Evolutionary conservation across 2,797 vertebrate species (phyloP).

Genomic region (Pelodytes ibericus): DNA sequence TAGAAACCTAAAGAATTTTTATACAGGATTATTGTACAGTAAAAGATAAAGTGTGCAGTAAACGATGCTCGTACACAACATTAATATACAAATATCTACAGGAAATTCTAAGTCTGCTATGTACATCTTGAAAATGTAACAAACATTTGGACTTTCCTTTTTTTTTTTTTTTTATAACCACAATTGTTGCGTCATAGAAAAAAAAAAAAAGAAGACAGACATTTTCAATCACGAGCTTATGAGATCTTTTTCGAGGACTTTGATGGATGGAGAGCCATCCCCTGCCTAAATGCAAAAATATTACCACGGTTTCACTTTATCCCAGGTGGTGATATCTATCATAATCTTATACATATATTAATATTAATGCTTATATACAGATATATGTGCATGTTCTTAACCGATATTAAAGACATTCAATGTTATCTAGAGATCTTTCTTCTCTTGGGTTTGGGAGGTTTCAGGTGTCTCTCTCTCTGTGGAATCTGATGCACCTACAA

Average conservation of each 20-base stretch:
- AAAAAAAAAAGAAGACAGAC: conserved; percentile 65
- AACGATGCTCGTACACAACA: conserved; percentile 98
- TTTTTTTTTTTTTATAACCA: conserved; percentile 70
- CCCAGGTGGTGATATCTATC: conserved; percentile 75
- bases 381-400: conserved; percentile 67
- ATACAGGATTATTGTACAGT: conserved; percentile 97
- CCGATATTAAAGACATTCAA: conserved; percentile 80
- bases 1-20: conserved; percentile 97
- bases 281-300: conserved; percentile 73
- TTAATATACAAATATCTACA: conserved; percentile 94
- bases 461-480: conserved; percentile 91
- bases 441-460: conserved; percentile 96
- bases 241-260: conserved; percentile 73
- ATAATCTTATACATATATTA: conserved; percentile 60
- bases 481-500: conserved; percentile 86
- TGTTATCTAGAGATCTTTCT: conserved; percentile 99
- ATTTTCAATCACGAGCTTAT: conserved; percentile 83
- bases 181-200: conserved; percentile 90
- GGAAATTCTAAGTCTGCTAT: conserved; percentile 97
- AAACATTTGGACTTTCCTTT: conserved; percentile 96
- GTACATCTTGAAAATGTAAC: conserved; percentile 98
- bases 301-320: conserved; percentile 80
- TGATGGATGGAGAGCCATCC: conserved; percentile 77
- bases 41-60: conserved; percentile 99
- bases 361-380: conserved; percentile 70